Conservation (phyloP, 2,888 invertebrate genomes). For the Pilophorus perplexus region DNA sequence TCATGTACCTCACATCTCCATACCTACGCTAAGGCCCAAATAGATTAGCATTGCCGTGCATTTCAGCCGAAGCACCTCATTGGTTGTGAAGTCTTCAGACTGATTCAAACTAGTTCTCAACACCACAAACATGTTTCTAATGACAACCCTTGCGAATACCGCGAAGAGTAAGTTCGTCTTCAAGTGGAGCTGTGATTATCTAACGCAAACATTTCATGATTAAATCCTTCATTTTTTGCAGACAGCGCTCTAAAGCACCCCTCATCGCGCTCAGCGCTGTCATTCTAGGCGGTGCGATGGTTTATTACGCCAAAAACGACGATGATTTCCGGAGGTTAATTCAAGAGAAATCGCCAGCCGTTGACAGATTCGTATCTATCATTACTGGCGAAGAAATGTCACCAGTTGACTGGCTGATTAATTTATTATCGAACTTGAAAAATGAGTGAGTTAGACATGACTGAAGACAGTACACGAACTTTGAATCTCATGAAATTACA, state of each 20-base stretch:
- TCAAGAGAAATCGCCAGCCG: slow-evolving; percentile 64
- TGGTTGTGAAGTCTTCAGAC: slow-evolving; percentile 12
- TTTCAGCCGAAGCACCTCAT: slow-evolving; percentile 12
- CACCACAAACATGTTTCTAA: too few species aligned
- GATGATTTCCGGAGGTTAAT: slow-evolving; percentile 66
- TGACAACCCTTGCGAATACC: slow-evolving; percentile 43
- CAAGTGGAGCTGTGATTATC: background rate
- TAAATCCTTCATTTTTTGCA: too few species aligned
- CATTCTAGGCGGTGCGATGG: slow-evolving; percentile 56
- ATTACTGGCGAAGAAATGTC: slow-evolving; percentile 64
- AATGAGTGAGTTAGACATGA: background rate
- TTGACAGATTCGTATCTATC: slow-evolving; percentile 62
- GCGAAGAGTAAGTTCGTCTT: background rate
- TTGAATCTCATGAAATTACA: background rate
- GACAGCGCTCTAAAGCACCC: slow-evolving; percentile 48
- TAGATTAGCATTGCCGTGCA: background rate
- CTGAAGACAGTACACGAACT: background rate
- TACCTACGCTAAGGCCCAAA: background rate
- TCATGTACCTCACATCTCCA: too few species aligned
- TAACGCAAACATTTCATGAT: too few species aligned
- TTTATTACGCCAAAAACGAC: slow-evolving; percentile 62
- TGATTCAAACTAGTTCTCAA: slow-evolving; percentile 32
- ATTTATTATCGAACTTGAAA: background rate
- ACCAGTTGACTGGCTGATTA: slow-evolving; percentile 43
- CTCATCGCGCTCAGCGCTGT: slow-evolving; percentile 54